These are phyloP conservation scores for Rhinolophus sinicus DNA, from an alignment of 2,113 vertebrate genomes.

Conservation along the genomic window DNA sequence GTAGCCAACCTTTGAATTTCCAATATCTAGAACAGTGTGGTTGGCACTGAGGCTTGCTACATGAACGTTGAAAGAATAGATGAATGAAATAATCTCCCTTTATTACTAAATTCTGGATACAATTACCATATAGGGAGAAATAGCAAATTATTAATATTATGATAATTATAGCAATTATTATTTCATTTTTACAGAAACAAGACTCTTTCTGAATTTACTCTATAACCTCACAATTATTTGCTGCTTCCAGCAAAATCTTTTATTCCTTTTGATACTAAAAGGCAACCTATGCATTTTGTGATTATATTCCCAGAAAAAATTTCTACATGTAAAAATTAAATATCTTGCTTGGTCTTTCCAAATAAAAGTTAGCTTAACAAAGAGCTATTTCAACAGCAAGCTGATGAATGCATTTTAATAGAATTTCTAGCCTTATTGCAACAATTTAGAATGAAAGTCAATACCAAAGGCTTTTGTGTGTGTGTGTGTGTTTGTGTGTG, in stretches of 20 bases:
- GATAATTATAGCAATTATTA: not conserved
- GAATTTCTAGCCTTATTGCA: not conserved
- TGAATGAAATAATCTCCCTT: not conserved
- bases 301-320: not conserved
- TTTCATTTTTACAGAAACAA: not conserved
- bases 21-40: not conserved
- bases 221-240: not conserved
- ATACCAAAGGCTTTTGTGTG: not conserved
- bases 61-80: not conserved
- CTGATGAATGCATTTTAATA: not conserved
- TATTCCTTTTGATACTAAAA: not conserved
- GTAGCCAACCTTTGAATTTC: not conserved
- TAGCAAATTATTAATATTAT: not conserved
- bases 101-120: not conserved
- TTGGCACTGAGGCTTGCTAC: not conserved
- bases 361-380: constrained; percentile 31
- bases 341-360: not conserved
- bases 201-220: not conserved
- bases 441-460: not conserved
- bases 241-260: constrained; percentile 4
- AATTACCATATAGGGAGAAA: not conserved
- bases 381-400: not conserved
- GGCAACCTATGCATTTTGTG: not conserved
- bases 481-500: not conserved
- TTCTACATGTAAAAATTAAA: not conserved